Conservation (phyloP, 2,888 invertebrate species). For the Hirtodrosophila cameraria region DNA sequence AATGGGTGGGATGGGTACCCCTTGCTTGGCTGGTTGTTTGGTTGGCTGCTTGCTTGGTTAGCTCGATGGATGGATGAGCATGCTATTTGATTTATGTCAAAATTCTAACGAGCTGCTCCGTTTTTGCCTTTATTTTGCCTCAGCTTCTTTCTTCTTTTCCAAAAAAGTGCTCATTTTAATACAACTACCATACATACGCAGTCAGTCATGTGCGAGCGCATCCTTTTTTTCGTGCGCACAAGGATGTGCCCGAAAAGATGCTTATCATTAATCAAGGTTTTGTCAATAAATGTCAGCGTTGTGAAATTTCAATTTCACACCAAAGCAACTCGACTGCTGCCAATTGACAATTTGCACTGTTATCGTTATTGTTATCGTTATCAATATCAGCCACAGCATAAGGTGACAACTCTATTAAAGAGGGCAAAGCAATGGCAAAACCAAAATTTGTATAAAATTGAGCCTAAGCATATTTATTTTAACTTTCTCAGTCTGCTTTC, state of each 20-base stretch:
- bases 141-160: conserved; percentile 5
- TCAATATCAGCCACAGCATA: conserved; percentile 25
- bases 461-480: no score
- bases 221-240: conserved; percentile 45
- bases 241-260: conserved; percentile 56
- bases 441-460: no score
- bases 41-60: conserved; percentile 15
- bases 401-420: conserved; percentile 68
- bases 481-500: no score
- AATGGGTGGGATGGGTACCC: conserved; percentile 29
- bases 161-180: conserved; percentile 47
- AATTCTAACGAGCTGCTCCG: conserved; percentile 79
- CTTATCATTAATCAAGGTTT: conserved; percentile 83
- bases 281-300: conserved; percentile 84
- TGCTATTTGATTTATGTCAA: conserved; percentile 84
- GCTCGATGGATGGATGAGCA: conserved; percentile 68
- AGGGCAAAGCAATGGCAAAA: conserved; percentile 8
- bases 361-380: conserved; percentile 61
- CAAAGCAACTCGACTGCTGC: conserved; percentile 49
- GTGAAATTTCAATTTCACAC: conserved; percentile 83
- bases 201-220: conserved; percentile 49
- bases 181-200: conserved; percentile 4
- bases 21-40: conserved; percentile 12
- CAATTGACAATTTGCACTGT: conserved; percentile 63
- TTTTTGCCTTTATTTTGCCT: conserved; percentile 18